Evolutionary conservation across 2,113 vertebrate genomes (phyloP), one percentile per base, ranked within the genome.

Genomic region (Lamprotornis superbus): DNA sequence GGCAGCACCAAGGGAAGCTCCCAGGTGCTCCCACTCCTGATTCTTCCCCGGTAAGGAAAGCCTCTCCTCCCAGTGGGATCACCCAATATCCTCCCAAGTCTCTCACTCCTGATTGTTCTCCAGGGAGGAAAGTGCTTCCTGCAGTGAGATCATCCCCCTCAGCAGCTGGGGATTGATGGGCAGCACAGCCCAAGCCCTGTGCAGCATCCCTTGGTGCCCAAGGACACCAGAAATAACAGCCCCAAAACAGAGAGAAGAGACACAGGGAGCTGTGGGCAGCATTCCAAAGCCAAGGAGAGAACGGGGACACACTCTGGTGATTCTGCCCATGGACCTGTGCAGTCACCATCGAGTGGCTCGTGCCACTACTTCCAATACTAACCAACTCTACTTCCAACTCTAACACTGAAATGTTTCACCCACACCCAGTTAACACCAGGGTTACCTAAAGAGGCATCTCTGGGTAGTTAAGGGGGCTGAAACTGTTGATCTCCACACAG

Each of bases 271-370:
- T 11, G 11, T 8, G 4, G 42, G 52, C 90, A 93, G 88, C 50
- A 10, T 40, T 67, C 68, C 74, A 50, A 50, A 56, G 47, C 7
- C 81, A 81, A 11, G 44, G 31, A 49, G 73, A 31, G 27, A 44
- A 15, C 0, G 0, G 46, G 17, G 56, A 15, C 59, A 61, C 0
- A 0, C 42, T 50, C 21, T 2, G 4, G 2, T 27, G 5, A 1
- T n/a, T 74, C 22, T 37, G 33, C 60, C 46, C 28, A 1, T 0
- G 0, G 52, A 59, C 1, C 35, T 13, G 17, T 6, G 25, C 49
- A 28, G 12, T 30, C 28, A 23, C 7, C 70, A 49, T 5, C 15
- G 6, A 39, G 42, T 0, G 6, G 19, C 47, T 63, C 1, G 0
- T 5, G 33, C 33, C 40, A 40, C 39, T 14, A 40, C 39, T 40